phyloP scores from a whole-genome alignment of 2,888 invertebrate genomes.

The Allolobophora icterica region DNA sequence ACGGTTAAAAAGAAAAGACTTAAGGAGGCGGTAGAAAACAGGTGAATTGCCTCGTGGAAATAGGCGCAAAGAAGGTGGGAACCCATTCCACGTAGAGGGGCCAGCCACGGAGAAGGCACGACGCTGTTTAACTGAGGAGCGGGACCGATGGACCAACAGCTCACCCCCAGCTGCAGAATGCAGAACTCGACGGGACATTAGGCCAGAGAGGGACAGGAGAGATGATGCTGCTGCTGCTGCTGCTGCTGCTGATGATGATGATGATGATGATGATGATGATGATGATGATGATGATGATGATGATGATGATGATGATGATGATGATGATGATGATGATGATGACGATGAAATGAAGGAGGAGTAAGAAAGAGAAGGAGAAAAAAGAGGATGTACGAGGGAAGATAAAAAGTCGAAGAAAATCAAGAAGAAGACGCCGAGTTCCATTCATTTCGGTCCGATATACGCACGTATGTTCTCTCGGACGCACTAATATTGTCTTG shows the following conservation, averaged over 20 bases:
- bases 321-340: background rate
- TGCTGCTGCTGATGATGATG: slow-evolving; percentile 10
- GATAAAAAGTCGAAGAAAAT: background rate
- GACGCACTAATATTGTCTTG: background rate
- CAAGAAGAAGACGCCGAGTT: background rate
- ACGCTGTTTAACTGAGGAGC: too few species aligned
- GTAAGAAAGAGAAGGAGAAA: background rate
- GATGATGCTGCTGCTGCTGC: background rate
- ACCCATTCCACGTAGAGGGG: too few species aligned
- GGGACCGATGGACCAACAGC: too few species aligned
- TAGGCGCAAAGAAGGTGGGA: too few species aligned
- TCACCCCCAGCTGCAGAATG: too few species aligned
- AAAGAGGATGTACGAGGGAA: background rate
- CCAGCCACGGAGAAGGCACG: too few species aligned
- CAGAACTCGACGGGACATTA: too few species aligned
- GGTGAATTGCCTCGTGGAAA: too few species aligned
- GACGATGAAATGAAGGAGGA: too few species aligned
- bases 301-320: slow-evolving; percentile 25
- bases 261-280: slow-evolving; percentile 31
- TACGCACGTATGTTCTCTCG: background rate
- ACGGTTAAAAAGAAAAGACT: too few species aligned
- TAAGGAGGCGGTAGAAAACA: too few species aligned
- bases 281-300: slow-evolving; percentile 29
- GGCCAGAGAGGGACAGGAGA: too few species aligned
- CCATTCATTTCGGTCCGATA: background rate